These are phyloP conservation scores for Dione juno DNA, from an alignment of 2,888 invertebrate genomes.

Conservation along the genomic window DNA sequence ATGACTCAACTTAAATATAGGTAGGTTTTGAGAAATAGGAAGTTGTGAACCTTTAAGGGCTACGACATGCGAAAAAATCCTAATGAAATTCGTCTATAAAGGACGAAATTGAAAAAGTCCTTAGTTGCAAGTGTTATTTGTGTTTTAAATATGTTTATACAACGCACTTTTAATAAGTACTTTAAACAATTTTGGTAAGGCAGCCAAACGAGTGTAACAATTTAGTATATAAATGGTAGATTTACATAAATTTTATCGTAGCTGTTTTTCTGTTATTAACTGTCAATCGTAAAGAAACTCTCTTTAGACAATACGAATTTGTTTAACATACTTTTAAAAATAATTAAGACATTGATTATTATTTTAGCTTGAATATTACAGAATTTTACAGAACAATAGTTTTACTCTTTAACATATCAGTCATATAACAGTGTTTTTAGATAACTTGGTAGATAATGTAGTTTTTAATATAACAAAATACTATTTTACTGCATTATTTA, in stretches of 20 bases:
- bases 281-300: no score
- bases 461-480: not conserved
- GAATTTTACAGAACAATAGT: no score
- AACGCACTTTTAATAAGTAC: no score
- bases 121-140: conserved; percentile 27
- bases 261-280: not conserved
- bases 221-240: not conserved
- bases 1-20: conserved; percentile 13
- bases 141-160: not conserved
- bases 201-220: not conserved
- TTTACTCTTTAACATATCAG: no score
- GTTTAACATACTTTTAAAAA: no score
- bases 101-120: conserved; percentile 12
- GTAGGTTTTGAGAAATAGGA: not conserved
- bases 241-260: not conserved
- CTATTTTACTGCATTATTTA: not conserved
- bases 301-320: no score
- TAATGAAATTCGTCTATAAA: conserved; percentile 13
- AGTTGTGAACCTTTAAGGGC: conserved; percentile 8
- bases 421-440: not conserved
- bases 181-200: no score
- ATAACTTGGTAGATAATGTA: not conserved
- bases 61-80: conserved; percentile 29
- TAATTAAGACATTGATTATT: no score
- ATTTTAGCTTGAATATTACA: no score